Percentiles rank a stretch among this genome's conserved stretches.
These are phyloP conservation scores for Xanthia icteritia DNA, from an alignment of 2,888 invertebrate genomes.

Conservation along the genomic window DNA sequence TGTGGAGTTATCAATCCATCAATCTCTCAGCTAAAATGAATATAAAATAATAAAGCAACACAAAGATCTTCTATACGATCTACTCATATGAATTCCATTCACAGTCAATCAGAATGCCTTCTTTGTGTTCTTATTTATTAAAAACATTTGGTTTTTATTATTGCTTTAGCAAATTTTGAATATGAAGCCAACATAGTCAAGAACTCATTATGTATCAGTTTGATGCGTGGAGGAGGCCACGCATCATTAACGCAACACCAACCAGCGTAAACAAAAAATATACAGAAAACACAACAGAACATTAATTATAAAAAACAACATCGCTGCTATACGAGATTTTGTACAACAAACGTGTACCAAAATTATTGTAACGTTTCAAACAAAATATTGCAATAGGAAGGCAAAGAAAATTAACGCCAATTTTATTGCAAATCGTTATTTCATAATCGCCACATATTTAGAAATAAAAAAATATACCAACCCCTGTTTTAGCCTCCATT, in stretches of 20 bases:
- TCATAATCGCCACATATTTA: slow-evolving; percentile 32
- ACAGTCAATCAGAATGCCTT: slow-evolving; percentile 8
- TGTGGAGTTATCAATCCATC: slow-evolving; percentile 19
- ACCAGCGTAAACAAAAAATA: slow-evolving; percentile 12
- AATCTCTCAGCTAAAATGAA: slow-evolving; percentile 18
- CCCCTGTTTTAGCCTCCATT: slow-evolving; percentile 77
- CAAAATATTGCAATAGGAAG: slow-evolving; percentile 34
- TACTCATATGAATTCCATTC: slow-evolving; percentile 8
- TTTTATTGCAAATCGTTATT: slow-evolving; percentile 62
- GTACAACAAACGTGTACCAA: slow-evolving; percentile 2
- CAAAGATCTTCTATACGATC: slow-evolving; percentile 22
- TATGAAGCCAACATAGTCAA: neutral
- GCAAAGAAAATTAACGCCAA: slow-evolving; percentile 56
- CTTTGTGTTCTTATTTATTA: slow-evolving; percentile 14
- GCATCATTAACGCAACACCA: neutral
- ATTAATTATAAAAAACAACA: slow-evolving; percentile 2
- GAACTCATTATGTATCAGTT: slow-evolving; percentile 3
- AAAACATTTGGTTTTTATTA: neutral
- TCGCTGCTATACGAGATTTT: slow-evolving; percentile 21
- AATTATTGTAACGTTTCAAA: slow-evolving; percentile 21
- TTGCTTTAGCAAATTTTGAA: slow-evolving; percentile 26
- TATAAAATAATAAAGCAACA: neutral
- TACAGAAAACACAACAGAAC: slow-evolving; percentile 13
- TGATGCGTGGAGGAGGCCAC: neutral
- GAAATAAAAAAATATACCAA: slow-evolving; percentile 67